Evolutionary conservation across 2,888 invertebrate genomes (phyloP), one percentile per base, ranked within the genome.

Genomic region (Anoncus sp.): DNA sequence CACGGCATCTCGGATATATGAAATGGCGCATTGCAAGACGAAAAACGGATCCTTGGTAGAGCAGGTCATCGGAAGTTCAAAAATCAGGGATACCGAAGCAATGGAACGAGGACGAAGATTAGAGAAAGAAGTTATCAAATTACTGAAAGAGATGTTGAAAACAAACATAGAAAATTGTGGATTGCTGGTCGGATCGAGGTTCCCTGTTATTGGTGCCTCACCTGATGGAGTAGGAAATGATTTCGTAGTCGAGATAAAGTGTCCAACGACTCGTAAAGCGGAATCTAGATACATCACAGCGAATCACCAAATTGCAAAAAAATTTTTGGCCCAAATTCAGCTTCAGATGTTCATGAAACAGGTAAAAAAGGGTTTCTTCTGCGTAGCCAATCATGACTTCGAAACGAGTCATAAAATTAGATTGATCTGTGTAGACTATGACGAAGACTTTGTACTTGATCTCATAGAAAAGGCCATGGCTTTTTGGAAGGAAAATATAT

Each of bases 1-100:
- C 1, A 88, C 87, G 35, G 88, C 88, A 63, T 87, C 88, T 18
- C 51, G 59, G 71, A 85, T 85, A n/a, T 85, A 67, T 84, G 86
- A 88, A 79, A 27, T 85, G 0, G 86, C 85, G 82, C 67, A 83
- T 7, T 88, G 87, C 72, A 76, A 86, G 60, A 87, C 81, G 0
- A 67, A 12, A 71, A 82, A 85, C 78, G 83, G 82, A 9, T 82
- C 82, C n/a, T 70, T 84, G 24, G 75, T 84, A 20, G 18, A 80
- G 1, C 51, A 69, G 6, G 82, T 86, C 18, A 71, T 84, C 77
- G 85, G 84, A 49, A 73, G 75, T 9, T 5, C 31, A 31, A 65
- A 84, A 81, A 57, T 81, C 67, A 65, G 81, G 81, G 74, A 79
- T 77, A 81, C 76, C 65, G 59, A 74, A 51, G 43, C 53, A n/a